A percentile compares a stretch with the other conserved stretches of the same genome.
Conservation (phyloP, 2,888 invertebrate species). For the Tachina lurida region DNA sequence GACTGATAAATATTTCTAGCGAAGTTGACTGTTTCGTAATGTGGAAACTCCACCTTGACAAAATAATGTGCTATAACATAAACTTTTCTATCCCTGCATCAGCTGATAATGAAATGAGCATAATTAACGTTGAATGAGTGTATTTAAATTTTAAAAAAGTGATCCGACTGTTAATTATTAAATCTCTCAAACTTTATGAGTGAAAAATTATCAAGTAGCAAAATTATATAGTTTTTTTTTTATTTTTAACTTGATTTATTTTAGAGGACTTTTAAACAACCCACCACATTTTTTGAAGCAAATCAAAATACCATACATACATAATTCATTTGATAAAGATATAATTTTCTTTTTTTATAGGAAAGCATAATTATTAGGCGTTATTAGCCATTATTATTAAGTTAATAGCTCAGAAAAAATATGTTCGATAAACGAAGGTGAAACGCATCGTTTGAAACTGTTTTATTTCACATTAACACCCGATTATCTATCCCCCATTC, state of each 20-base stretch:
- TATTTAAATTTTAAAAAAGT: neutral
- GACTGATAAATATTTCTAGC: too few species aligned
- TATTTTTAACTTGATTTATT: neutral
- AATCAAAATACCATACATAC: neutral
- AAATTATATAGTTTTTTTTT: neutral
- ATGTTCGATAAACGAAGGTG: slow-evolving; percentile 31
- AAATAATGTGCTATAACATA: neutral
- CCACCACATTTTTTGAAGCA: neutral
- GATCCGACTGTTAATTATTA: slow-evolving; percentile 22
- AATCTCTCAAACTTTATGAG: slow-evolving; percentile 1
- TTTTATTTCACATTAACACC: slow-evolving; percentile 19
- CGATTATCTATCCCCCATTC: neutral
- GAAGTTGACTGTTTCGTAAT: too few species aligned
- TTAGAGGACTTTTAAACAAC: neutral
- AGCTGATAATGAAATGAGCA: slow-evolving; percentile 1
- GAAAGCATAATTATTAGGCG: slow-evolving; percentile 1
- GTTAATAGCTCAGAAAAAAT: slow-evolving; percentile 9
- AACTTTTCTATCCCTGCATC: slow-evolving; percentile 1
- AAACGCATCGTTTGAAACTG: slow-evolving; percentile 15
- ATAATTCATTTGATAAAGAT: neutral
- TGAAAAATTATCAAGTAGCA: neutral
- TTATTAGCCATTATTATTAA: slow-evolving; percentile 28
- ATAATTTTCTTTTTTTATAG: neutral
- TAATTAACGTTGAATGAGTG: slow-evolving; percentile 13
- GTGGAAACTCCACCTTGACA: too few species aligned